Evolutionary conservation across 2,888 invertebrate species (phyloP).

Genomic region (Venustoraphidia nigricollis): DNA sequence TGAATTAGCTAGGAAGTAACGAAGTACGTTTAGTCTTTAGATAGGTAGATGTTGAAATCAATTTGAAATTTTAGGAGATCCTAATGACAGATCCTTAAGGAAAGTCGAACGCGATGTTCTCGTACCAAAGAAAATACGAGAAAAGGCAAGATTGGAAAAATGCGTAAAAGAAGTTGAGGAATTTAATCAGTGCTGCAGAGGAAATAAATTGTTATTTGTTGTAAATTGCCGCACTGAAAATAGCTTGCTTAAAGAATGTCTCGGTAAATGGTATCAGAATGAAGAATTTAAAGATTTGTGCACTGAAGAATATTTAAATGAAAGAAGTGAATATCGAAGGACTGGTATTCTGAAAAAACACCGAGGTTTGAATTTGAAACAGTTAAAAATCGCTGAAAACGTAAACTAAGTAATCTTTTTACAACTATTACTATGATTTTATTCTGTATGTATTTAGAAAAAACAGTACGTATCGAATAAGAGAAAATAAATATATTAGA

Average conservation of each 20-base stretch:
- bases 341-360: constrained; percentile 56
- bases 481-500: too few relatives aligned
- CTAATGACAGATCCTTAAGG: constrained; percentile 64
- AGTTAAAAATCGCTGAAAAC: too few relatives aligned
- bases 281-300: constrained; percentile 58
- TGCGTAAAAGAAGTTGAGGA: constrained; percentile 58
- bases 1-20: neutral
- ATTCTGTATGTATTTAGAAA: too few relatives aligned
- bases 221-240: constrained; percentile 62
- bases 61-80: constrained; percentile 51
- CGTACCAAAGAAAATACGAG: constrained; percentile 79
- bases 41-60: neutral
- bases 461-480: too few relatives aligned
- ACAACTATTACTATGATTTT: too few relatives aligned
- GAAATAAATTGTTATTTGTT: constrained; percentile 49
- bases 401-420: too few relatives aligned
- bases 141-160: constrained; percentile 62
- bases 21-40: neutral
- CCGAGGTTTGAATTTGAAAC: constrained; percentile 6
- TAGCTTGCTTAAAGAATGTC: constrained; percentile 48
- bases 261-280: constrained; percentile 61
- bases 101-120: constrained; percentile 80
- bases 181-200: constrained; percentile 59
- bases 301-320: constrained; percentile 62
- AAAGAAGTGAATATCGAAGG: constrained; percentile 65